These are phyloP conservation scores for Bufotes viridis DNA, from an alignment of 2,797 vertebrate genomes.

Conservation along the genomic window DNA sequence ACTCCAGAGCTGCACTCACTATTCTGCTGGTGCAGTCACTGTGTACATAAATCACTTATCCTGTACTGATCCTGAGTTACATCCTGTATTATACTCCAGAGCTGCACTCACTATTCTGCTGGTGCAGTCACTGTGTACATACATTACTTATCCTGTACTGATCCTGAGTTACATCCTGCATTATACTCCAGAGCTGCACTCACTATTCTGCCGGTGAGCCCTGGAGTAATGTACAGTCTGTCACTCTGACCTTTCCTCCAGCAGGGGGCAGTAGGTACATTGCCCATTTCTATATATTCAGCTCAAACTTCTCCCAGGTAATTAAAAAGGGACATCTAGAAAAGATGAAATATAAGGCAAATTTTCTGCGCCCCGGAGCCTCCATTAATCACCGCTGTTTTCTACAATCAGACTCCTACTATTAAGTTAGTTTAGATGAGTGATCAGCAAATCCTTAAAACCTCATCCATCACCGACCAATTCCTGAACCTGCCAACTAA, in stretches of 20 bases:
- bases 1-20: no score
- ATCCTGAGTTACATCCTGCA: not conserved
- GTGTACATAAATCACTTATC: no score
- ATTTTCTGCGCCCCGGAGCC: conserved; percentile 64
- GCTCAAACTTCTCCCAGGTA: conserved; percentile 26
- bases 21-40: no score
- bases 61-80: no score
- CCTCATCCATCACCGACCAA: conserved; percentile 76
- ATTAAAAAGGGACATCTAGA: conserved; percentile 55
- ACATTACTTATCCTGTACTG: not conserved
- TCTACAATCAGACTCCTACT: conserved; percentile 75
- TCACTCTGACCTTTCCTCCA: not conserved
- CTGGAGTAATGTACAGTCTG: not conserved
- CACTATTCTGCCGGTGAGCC: not conserved
- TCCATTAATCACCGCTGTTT: conserved; percentile 76
- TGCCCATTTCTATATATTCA: not conserved
- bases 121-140: no score
- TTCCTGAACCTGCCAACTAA: conserved; percentile 75
- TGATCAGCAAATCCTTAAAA: conserved; percentile 75
- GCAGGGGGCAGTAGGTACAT: not conserved
- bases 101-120: no score
- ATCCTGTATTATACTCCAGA: no score
- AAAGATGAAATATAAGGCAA: conserved; percentile 65
- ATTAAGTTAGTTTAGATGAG: conserved; percentile 75
- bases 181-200: not conserved